A percentile compares a stretch with the other conserved stretches of the same genome.
phyloP scores from a whole-genome alignment of 2,888 invertebrate species.

The Andrena trimmerana region DNA sequence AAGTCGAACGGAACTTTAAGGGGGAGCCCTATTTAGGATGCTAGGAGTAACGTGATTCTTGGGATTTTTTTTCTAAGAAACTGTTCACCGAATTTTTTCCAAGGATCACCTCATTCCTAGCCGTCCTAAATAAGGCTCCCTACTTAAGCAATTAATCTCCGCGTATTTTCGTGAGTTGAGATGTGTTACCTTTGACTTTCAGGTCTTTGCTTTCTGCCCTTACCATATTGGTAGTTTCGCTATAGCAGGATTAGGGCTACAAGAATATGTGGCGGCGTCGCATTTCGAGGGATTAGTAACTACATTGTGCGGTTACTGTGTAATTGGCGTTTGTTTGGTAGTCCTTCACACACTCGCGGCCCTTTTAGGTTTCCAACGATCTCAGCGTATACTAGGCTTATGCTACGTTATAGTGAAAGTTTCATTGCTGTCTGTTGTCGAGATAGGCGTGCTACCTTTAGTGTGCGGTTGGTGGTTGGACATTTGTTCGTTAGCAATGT shows the following conservation, averaged over 20 bases:
- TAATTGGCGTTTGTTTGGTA: slow-evolving; percentile 93
- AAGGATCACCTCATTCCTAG: no score
- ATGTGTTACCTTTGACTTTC: neutral
- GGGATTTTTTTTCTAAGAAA: no score
- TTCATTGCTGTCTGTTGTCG: slow-evolving; percentile 97
- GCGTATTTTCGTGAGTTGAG: neutral
- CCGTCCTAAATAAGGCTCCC: no score
- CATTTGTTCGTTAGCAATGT: slow-evolving; percentile 97
- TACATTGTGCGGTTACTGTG: slow-evolving; percentile 96
- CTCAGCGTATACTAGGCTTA: slow-evolving; percentile 94
- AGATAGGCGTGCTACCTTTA: slow-evolving; percentile 98
- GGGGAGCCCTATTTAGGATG: no score
- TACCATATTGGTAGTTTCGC: slow-evolving; percentile 97
- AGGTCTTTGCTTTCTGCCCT: slow-evolving; percentile 97
- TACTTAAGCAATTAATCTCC: neutral
- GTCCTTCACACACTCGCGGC: slow-evolving; percentile 94
- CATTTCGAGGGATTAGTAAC: slow-evolving; percentile 98
- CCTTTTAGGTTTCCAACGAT: slow-evolving; percentile 91
- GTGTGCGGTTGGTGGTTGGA: slow-evolving; percentile 99
- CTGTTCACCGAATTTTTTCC: no score
- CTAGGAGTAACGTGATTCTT: no score
- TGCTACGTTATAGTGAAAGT: slow-evolving; percentile 97
- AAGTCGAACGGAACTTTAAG: neutral
- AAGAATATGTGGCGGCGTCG: slow-evolving; percentile 89
- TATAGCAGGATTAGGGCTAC: slow-evolving; percentile 90